phyloP scores from a whole-genome alignment of 1,140 invertebrate genomes.

The Pseudomyrmex pallidus region DNA sequence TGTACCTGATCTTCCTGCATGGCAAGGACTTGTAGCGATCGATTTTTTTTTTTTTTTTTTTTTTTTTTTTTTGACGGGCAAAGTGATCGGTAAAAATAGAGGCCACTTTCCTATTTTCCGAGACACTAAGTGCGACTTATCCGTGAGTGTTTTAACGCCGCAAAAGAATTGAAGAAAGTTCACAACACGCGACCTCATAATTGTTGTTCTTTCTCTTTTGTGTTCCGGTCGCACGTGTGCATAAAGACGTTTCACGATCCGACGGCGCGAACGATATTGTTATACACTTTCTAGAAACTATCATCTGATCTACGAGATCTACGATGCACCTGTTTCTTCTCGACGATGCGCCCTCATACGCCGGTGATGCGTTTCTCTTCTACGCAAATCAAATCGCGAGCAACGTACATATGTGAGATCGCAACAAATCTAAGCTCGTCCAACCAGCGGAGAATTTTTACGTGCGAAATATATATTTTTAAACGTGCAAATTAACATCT shows the following conservation, averaged over 20 bases:
- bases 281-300: constrained; percentile 47
- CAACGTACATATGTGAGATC: neutral
- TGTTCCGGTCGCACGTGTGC: neutral
- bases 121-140: neutral
- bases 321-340: constrained; percentile 20
- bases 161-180: constrained; percentile 19
- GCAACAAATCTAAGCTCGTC: neutral
- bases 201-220: constrained; percentile 33
- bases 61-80: too few species aligned
- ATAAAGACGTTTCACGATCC: constrained; percentile 27
- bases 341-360: constrained; percentile 16
- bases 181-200: constrained; percentile 22
- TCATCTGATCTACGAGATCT: constrained; percentile 34
- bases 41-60: too few species aligned
- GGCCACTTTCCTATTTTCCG: neutral
- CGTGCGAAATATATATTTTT: too few species aligned
- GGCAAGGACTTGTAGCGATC: too few species aligned
- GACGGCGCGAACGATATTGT: constrained; percentile 16
- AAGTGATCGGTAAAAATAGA: neutral
- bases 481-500: too few species aligned
- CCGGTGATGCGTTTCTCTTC: constrained; percentile 30
- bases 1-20: neutral
- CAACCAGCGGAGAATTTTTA: too few species aligned
- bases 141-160: neutral
- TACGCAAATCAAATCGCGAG: neutral